Evolutionary conservation across 2,797 vertebrate species (phyloP), one percentile per base, ranked within the genome.

Genomic region (Ambastaia sidthimunki): DNA sequence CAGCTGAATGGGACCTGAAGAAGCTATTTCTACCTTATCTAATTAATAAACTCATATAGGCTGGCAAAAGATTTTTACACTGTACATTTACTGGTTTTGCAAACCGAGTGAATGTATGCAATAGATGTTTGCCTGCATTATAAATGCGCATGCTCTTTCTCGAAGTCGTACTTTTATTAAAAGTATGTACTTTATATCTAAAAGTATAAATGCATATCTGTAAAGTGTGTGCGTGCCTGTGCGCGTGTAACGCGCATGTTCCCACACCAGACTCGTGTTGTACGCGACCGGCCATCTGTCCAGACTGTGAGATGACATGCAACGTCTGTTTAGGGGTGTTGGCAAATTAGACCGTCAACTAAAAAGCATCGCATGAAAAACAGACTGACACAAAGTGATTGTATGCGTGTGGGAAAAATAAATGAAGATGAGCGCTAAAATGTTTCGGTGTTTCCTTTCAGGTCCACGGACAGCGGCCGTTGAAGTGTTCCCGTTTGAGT

Each of bases 381-480:
- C 44, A 52, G 55, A 48, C 63, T 78, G 25, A 63, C 63, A 69
- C 50, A 15, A 54, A 68, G 37, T 3, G 48, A 19, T 23, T 59
- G 34, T 74, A 47, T 74, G 71, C 3, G 19, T 47, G 76, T 6
- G 67, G 6, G 44, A 70, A 25, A 52, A 4, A 60, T 28, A 11
- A 21, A 47, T 9, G 21, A 70, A 50, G 15, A 13, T 44, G 12
- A 70, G 44, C 70, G 74, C 59, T 72, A 5, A 69, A 52, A 34
- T 28, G 34, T 79, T 47, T 74, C 41, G 48, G 57, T 62, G 70
- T 69, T 68, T 74, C 25, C 18, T 85, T 85, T 80, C 80, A 85
- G 84, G 68, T 65, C 77, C 31, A 59, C 41, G 79, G 65, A 76
- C 79, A 70, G 71, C 50, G 28, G 23, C 28, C 2, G 28, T 41